Evolutionary conservation across 2,888 invertebrate genomes (phyloP), one percentile per base, ranked within the genome.

Genomic region (Acanthococcus lagerstroemiae): DNA sequence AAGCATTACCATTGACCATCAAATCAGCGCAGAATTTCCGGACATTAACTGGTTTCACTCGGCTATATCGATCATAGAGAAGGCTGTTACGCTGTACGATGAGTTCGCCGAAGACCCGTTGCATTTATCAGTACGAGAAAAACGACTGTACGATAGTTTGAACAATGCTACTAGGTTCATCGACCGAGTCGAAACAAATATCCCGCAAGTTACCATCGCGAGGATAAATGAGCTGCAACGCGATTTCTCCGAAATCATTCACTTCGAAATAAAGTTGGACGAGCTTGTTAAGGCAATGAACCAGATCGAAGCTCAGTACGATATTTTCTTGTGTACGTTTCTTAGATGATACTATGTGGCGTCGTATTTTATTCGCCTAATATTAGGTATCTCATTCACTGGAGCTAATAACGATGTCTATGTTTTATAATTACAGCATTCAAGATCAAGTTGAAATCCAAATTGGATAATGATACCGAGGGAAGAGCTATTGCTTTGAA

Each of bases 201-300:
- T 61, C 19, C 61, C 61, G 19, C 61, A 61, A 27, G 52, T 61
- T 21, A 61, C 61, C 30, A 61, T 61, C 4, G 61, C 61, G 3
- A 30, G 26, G 30, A 52, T 61, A 0, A 61, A 61, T 1, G 30
- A 61, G 22, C 21, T 61, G 61, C 50, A 61, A 21, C 61, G 61
- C 24, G 61, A 61, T 50, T 61, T 61, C 22, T 61, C 61, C 6
- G 19, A 61, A 52, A 61, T 61, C 21, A 61, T 61, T 22, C 61
- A 61, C 24, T 61, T 61, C 26, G 61, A 61, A 52, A 61, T 61
- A 24, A 61, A 61, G 30, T n/a, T 61, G 6, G 61, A 61, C 17
- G 50, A 61, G 21, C 27, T 61, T 6, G 61, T 61, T 15, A 37
- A 61, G 1, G 19, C 50, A 12, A 61, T 61, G 22, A 24, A 30